Percentiles rank a stretch among this genome's conserved stretches.
Evolutionary conservation across 2,888 invertebrate genomes (phyloP).

Genomic region (Taphrorychus bicolor): DNA sequence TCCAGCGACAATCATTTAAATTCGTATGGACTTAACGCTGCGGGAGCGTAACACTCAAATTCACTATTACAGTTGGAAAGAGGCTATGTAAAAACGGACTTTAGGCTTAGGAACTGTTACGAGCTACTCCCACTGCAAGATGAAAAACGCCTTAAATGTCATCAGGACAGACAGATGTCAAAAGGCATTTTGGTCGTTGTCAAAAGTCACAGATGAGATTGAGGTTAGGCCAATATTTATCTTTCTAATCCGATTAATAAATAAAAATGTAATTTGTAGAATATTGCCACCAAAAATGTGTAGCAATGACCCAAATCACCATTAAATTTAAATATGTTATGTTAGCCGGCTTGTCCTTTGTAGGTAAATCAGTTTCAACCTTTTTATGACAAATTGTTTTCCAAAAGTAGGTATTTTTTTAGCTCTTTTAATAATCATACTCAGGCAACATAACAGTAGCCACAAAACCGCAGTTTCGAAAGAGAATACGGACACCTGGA

Average conservation of each 20-base stretch:
- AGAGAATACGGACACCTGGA: constrained; percentile 20
- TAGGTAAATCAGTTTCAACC: constrained; percentile 22
- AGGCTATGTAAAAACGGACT: no score
- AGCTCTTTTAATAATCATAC: constrained; percentile 34
- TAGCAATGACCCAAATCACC: constrained; percentile 39
- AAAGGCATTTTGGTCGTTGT: no score
- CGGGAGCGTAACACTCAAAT: no score
- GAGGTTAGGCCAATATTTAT: background rate
- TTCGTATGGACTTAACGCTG: no score
- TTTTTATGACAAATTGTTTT: background rate
- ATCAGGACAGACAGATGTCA: no score
- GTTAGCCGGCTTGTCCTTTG: constrained; percentile 7
- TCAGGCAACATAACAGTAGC: constrained; percentile 12
- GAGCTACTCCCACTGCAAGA: no score
- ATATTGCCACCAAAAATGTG: constrained; percentile 25
- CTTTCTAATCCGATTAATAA: background rate
- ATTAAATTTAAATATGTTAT: constrained; percentile 37
- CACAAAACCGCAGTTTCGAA: background rate
- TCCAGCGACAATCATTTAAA: no score
- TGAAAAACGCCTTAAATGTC: no score
- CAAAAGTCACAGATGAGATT: background rate
- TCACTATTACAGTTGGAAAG: no score
- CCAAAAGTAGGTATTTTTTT: constrained; percentile 7
- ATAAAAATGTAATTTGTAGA: background rate
- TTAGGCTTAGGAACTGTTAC: no score